A percentile compares a stretch with the other conserved stretches of the same genome.
These are phyloP conservation scores for Eleutherodactylus coqui DNA, from an alignment of 2,797 vertebrate genomes.

Conservation along the genomic window DNA sequence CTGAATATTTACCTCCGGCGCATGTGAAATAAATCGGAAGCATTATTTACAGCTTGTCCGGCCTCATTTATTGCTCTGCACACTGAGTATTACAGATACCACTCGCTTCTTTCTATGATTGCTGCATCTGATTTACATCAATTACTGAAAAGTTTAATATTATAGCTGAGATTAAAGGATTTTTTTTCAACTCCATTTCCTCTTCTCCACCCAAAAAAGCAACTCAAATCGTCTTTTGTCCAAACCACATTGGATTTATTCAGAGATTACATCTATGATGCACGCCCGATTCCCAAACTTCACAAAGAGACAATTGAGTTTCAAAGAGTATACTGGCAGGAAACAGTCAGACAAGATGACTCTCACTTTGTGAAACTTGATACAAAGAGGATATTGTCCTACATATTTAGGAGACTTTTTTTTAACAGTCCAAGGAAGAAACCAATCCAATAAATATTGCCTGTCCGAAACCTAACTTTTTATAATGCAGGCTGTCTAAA, in stretches of 20 bases:
- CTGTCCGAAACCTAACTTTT: conserved; percentile 25
- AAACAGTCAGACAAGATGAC: conserved; percentile 56
- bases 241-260: conserved; percentile 61
- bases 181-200: conserved; percentile 57
- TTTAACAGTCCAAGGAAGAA: neutral
- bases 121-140: conserved; percentile 40
- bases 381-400: conserved; percentile 59
- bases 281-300: conserved; percentile 46
- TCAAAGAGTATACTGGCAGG: conserved; percentile 59
- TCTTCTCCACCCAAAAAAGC: conserved; percentile 51
- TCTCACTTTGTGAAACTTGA: conserved; percentile 48
- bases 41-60: neutral
- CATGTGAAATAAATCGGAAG: conserved; percentile 9
- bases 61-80: neutral
- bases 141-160: conserved; percentile 31
- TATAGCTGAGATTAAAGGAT: conserved; percentile 50
- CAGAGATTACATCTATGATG: conserved; percentile 58
- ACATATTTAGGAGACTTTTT: conserved; percentile 8
- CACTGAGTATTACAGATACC: neutral
- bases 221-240: conserved; percentile 57
- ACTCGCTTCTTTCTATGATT: neutral
- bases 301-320: conserved; percentile 61
- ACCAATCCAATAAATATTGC: conserved; percentile 2
- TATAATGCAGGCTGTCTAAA: neutral
- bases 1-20: neutral